These are phyloP conservation scores for Apostichopus californicus DNA, from an alignment of 35 echinoderm and acorn worm species.

Conservation along the genomic window DNA sequence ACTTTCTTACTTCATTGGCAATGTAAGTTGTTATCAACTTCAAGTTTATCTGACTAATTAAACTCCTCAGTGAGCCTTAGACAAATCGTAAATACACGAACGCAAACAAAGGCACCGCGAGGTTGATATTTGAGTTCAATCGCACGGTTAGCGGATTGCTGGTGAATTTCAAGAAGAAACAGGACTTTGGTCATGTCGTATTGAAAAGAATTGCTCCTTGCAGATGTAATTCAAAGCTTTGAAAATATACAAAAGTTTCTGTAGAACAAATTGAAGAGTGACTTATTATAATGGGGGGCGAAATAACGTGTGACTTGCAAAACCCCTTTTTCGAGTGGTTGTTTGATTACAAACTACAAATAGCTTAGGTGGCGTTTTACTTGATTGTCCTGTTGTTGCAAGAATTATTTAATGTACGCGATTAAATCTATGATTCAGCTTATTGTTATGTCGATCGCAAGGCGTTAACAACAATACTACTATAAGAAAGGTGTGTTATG, in stretches of 20 bases:
- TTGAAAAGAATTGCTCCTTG: constrained; percentile 17
- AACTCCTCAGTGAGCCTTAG: constrained; percentile 49
- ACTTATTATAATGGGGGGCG: constrained; percentile 11
- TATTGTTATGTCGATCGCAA: too few species aligned
- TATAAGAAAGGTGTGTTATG: too few species aligned
- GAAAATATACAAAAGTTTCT: neutral
- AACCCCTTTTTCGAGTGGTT: neutral
- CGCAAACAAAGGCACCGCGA: constrained; percentile 37
- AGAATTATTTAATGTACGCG: too few species aligned
- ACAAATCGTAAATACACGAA: constrained; percentile 60
- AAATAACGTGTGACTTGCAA: constrained; percentile 13
- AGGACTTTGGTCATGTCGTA: constrained; percentile 43
- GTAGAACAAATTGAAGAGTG: constrained; percentile 2
- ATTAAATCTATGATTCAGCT: too few species aligned
- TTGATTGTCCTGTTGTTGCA: too few species aligned
- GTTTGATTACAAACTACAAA: constrained; percentile 13
- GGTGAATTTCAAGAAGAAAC: constrained; percentile 14
- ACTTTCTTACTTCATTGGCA: constrained; percentile 45
- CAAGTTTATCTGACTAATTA: constrained; percentile 53
- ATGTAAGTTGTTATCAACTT: constrained; percentile 26
- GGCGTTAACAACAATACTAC: too few species aligned
- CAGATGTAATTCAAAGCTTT: constrained; percentile 18
- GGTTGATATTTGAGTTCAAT: constrained; percentile 51
- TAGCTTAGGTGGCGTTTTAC: too few species aligned
- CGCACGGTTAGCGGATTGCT: neutral